Conservation (phyloP, 2,888 invertebrate species). For the Hesperia comma region DNA sequence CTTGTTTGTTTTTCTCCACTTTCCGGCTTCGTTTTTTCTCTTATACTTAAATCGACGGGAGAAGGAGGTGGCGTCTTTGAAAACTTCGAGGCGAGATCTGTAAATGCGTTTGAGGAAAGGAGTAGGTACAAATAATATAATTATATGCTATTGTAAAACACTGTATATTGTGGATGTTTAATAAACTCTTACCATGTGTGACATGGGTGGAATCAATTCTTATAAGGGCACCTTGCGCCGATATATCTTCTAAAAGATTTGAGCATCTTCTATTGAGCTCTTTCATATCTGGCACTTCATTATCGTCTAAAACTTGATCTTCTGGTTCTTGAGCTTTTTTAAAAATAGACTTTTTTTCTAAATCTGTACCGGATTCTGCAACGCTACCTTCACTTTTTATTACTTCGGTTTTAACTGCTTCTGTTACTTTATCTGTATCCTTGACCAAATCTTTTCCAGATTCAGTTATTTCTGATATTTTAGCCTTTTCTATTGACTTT, state of each 20-base stretch:
- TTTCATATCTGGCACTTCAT: conserved; percentile 72
- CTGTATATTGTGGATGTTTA: conserved; percentile 34
- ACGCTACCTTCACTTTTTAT: conserved; percentile 39
- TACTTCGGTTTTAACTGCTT: conserved; percentile 59
- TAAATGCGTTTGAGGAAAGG: conserved; percentile 44
- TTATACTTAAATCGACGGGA: conserved; percentile 85
- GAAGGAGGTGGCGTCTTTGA: conserved; percentile 89
- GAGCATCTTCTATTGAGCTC: conserved; percentile 80
- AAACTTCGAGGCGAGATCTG: conserved; percentile 86
- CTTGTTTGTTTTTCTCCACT: conserved; percentile 69
- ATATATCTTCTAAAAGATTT: conserved; percentile 79
- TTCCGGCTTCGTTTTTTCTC: conserved; percentile 77
- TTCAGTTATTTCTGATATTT: conserved; percentile 57
- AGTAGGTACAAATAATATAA: conserved; percentile 9
- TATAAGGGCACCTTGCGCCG: conserved; percentile 74
- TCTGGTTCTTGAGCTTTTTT: conserved; percentile 45
- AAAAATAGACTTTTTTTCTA: conserved; percentile 47
- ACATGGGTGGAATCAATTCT: conserved; percentile 79
- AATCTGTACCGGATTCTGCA: conserved; percentile 14
- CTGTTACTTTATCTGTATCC: conserved; percentile 62
- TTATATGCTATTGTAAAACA: not conserved
- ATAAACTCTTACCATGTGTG: conserved; percentile 67
- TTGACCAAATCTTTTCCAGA: conserved; percentile 58
- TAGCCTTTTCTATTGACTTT: conserved; percentile 60
- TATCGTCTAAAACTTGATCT: conserved; percentile 48